Evolutionary conservation across 2,113 vertebrate species (phyloP).

Genomic region (Dicaeum eximium): DNA sequence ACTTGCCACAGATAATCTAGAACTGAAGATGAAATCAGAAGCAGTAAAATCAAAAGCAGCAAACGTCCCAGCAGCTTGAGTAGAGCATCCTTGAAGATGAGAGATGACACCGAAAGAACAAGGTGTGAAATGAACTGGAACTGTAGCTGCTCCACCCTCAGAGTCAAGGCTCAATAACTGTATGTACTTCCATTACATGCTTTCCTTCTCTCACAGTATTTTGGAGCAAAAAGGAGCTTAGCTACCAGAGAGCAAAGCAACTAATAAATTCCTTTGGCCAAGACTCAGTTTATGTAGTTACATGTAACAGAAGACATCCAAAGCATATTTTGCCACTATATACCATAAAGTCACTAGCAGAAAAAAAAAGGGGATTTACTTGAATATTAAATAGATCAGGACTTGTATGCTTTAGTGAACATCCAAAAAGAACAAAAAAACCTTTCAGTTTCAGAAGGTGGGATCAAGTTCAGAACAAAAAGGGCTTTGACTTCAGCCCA

Average conservation of each 20-base stretch:
- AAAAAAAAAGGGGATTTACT: slow-evolving; percentile 1
- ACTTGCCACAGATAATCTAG: slow-evolving; percentile 1
- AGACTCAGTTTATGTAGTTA: background rate
- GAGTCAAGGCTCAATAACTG: background rate
- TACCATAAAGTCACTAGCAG: background rate
- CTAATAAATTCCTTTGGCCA: background rate
- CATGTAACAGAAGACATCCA: background rate
- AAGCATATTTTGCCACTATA: background rate
- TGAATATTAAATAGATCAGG: background rate
- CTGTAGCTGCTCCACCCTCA: background rate
- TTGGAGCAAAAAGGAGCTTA: background rate
- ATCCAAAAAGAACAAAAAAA: background rate
- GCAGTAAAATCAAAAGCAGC: slow-evolving; percentile 20
- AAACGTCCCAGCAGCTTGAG: slow-evolving; percentile 12
- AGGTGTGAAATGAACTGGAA: slow-evolving; percentile 17
- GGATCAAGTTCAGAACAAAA: slow-evolving; percentile 22
- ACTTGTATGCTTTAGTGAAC: background rate
- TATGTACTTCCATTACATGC: background rate
- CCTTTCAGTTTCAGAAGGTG: background rate
- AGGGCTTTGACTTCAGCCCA: background rate
- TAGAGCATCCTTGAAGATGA: background rate
- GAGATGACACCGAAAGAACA: slow-evolving; percentile 24
- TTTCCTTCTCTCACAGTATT: background rate
- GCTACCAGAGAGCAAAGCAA: background rate
- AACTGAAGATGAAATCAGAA: slow-evolving; percentile 21